Percentiles rank a stretch among this genome's conserved stretches.
These are phyloP conservation scores for Rousettus madagascariensis DNA, from an alignment of 2,797 vertebrate species.

Conservation along the genomic window DNA sequence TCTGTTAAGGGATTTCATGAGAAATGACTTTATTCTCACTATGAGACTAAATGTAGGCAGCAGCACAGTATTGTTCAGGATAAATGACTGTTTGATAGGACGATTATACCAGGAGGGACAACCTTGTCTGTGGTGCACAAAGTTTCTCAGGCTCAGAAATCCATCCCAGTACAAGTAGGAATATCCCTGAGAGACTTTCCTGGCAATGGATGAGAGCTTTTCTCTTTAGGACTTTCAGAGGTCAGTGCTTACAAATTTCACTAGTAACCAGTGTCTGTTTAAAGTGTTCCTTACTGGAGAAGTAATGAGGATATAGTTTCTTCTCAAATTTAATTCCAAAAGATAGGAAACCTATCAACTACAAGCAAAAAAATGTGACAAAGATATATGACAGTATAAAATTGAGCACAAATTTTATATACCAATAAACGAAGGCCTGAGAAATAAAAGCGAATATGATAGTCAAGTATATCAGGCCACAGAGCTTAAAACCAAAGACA, in stretches of 20 bases:
- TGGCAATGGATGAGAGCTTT: background rate
- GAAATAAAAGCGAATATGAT: background rate
- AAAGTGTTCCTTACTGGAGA: constrained; percentile 10
- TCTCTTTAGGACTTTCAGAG: background rate
- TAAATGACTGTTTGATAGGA: constrained; percentile 45
- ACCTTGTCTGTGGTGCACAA: background rate
- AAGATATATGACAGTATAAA: background rate
- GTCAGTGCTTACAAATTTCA: background rate
- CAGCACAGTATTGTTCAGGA: background rate
- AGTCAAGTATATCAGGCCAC: background rate
- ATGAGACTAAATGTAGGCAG: constrained; percentile 44
- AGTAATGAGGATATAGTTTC: background rate
- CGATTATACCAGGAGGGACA: constrained; percentile 56
- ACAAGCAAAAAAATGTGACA: background rate
- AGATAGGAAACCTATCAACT: background rate
- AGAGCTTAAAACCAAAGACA: background rate
- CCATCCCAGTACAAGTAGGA: background rate
- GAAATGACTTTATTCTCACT: constrained; percentile 64
- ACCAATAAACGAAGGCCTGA: background rate
- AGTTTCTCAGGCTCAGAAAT: constrained; percentile 21
- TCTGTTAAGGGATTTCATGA: constrained; percentile 64
- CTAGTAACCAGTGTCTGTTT: constrained; percentile 28
- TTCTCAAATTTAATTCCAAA: constrained; percentile 12
- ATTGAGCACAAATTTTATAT: background rate
- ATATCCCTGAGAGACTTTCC: constrained; percentile 39